Percentiles rank a stretch among this genome's conserved stretches.
These are phyloP conservation scores for Polymixis lichenea DNA, from an alignment of 2,888 invertebrate species.

Conservation along the genomic window DNA sequence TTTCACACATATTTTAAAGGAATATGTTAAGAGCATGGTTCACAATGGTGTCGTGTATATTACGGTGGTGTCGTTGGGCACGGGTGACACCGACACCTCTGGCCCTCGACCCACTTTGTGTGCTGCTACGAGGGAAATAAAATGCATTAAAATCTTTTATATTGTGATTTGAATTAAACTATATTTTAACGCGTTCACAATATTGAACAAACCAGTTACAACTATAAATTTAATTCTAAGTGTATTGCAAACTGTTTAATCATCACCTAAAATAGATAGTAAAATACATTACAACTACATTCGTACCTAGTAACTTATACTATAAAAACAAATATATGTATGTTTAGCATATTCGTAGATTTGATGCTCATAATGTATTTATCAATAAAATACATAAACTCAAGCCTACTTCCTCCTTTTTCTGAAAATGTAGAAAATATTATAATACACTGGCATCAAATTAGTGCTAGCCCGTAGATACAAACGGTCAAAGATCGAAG, in stretches of 20 bases:
- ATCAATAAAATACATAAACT: no score
- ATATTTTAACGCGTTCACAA: neutral
- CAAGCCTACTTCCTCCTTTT: no score
- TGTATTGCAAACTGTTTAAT: neutral
- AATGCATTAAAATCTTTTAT: slow-evolving; percentile 30
- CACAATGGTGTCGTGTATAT: slow-evolving; percentile 29
- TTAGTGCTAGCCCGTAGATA: neutral
- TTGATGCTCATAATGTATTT: neutral
- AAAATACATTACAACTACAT: neutral
- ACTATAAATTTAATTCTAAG: neutral
- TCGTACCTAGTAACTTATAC: neutral
- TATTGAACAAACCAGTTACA: neutral
- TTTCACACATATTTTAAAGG: slow-evolving; percentile 3
- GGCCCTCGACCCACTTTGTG: slow-evolving; percentile 52
- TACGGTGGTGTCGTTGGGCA: slow-evolving; percentile 8
- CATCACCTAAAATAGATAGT: neutral
- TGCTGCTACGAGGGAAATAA: slow-evolving; percentile 37
- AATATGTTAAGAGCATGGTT: slow-evolving; percentile 6
- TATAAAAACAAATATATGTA: neutral
- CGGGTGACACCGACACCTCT: slow-evolving; percentile 63
- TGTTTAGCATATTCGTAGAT: neutral
- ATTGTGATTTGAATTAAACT: neutral
- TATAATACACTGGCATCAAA: neutral
- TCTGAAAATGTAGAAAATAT: neutral
- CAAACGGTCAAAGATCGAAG: slow-evolving; percentile 11